Evolutionary conservation across 2,113 vertebrate genomes (phyloP).

Genomic region (Pavo muticus): DNA sequence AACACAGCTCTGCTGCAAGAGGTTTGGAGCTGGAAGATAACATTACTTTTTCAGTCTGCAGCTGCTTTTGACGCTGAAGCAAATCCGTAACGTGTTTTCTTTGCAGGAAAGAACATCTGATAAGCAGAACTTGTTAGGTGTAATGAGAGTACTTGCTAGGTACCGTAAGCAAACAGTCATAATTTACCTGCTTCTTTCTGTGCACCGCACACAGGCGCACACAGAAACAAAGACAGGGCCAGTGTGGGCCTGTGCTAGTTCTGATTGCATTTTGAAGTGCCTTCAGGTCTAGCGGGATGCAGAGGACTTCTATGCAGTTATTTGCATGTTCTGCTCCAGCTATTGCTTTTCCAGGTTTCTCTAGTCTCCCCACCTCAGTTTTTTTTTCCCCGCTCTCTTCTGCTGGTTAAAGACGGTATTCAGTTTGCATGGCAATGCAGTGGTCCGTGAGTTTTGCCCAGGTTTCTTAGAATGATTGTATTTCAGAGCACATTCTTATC

Average conservation of each 20-base stretch:
- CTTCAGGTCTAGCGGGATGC: background rate
- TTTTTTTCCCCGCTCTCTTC: background rate
- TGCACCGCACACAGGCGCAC: background rate
- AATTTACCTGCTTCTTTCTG: background rate
- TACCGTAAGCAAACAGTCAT: background rate
- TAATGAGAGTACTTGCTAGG: background rate
- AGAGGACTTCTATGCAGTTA: background rate
- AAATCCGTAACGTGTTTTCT: background rate
- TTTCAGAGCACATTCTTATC: background rate
- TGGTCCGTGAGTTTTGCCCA: background rate
- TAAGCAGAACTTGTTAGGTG: slow-evolving; percentile 4
- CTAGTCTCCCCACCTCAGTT: background rate
- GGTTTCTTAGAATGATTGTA: background rate
- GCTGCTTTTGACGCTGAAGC: slow-evolving; percentile 13
- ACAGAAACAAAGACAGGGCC: background rate
- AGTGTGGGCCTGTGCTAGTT: background rate
- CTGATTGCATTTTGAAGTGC: background rate
- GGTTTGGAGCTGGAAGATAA: slow-evolving; percentile 47
- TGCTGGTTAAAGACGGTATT: background rate
- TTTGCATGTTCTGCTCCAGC: background rate
- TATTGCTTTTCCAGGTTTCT: background rate
- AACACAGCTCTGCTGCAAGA: background rate
- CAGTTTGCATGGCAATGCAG: background rate
- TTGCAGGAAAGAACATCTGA: background rate
- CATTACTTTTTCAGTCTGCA: background rate